Evolutionary conservation across 2,888 invertebrate genomes (phyloP), one percentile per base, ranked within the genome.

Genomic region (Rotaria macrura): DNA sequence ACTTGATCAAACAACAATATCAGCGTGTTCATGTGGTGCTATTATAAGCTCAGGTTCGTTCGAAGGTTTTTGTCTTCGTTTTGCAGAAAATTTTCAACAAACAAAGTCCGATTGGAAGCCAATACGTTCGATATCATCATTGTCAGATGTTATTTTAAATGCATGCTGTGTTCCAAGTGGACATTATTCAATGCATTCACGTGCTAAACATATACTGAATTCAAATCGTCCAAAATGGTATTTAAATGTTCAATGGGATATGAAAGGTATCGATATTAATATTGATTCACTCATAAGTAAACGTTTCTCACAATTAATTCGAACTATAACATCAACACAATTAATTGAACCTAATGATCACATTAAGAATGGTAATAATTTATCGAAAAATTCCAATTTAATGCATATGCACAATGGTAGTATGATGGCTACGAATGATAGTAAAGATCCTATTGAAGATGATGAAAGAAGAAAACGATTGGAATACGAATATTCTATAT

Each of bases 231-330:
- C 98, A 6, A 97, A 98, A 90, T 99, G 98, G 98, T 94, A 97
- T 89, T 92, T 99, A 86, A 97, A 97, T 91, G 96, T 99, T 1
- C 95, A 96, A 87, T 98, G 98, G 96, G 95, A 97, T 92, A 99
- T 99, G 99, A 96, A 97, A 91, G 99, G 99, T 84, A 96, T 97
- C 14, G 97, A 97, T 89, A 96, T 97, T 88, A 96, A 97, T 90
- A 92, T 97, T 86, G 97, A 97, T 91, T 95, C 96, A 0, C 96
- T 95, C 90, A 96, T 99, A 79, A 98, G 98, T 85, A 96, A 97
- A 90, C 95, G 97, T 89, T 92, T 98, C 43, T 96, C 96, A 0
- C 95, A 96, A 0, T 92, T 98, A 57, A 96, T 97, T 0, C 95
- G 96, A 90, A 98, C 98, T 0, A 93, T 98, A 85, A 97, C 98